phyloP scores from a whole-genome alignment of 1,140 invertebrate genomes.

The Diabrotica virgifera region DNA sequence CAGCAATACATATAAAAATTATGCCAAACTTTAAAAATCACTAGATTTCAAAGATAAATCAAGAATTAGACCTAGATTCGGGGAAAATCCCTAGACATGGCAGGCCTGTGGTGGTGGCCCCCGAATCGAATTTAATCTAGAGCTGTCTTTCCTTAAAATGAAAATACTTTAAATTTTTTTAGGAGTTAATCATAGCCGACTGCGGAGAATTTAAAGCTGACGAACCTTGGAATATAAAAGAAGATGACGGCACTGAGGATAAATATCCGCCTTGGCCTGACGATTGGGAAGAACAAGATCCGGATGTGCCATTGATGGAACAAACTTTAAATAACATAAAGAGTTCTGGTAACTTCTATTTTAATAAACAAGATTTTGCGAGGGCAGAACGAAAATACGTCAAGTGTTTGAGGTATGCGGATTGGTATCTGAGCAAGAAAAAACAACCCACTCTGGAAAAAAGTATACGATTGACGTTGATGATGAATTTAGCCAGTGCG shows the following conservation, averaged over 20 bases:
- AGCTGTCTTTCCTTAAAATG: too few relatives aligned
- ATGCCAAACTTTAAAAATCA: too few relatives aligned
- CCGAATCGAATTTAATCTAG: too few relatives aligned
- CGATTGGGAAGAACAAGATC: constrained; percentile 58
- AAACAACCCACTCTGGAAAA: constrained; percentile 32
- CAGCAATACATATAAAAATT: too few relatives aligned
- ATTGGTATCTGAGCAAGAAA: constrained; percentile 51
- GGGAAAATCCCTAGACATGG: too few relatives aligned
- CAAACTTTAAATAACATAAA: constrained; percentile 61
- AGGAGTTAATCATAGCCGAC: constrained; percentile 64
- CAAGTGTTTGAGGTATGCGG: constrained; percentile 68
- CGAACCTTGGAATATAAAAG: constrained; percentile 63
- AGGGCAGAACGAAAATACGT: constrained; percentile 68
- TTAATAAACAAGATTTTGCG: constrained; percentile 57
- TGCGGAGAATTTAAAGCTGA: constrained; percentile 68
- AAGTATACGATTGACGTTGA: constrained; percentile 49
- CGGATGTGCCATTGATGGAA: constrained; percentile 22
- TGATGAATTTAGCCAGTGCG: constrained; percentile 69
- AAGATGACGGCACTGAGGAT: constrained; percentile 69
- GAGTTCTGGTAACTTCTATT: constrained; percentile 69
- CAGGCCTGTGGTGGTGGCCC: too few relatives aligned
- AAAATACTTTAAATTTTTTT: constrained; percentile 25
- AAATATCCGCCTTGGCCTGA: constrained; percentile 69
- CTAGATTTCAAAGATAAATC: too few relatives aligned
- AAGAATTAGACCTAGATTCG: too few relatives aligned